These are phyloP conservation scores for Urosaurus nigricauda DNA, from an alignment of 2,797 vertebrate species.

Conservation along the genomic window DNA sequence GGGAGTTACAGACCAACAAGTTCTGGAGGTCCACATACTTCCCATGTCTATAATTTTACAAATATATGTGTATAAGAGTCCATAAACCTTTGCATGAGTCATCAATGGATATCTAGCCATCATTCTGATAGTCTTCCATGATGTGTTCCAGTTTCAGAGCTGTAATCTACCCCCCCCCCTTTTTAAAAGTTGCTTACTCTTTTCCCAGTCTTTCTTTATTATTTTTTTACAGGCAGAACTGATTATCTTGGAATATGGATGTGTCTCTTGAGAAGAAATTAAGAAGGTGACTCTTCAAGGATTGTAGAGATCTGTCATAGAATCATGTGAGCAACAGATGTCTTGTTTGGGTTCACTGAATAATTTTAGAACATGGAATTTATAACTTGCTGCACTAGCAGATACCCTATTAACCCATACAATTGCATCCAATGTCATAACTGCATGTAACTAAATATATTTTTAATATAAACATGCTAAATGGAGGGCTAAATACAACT, in stretches of 20 bases:
- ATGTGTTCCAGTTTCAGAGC: neutral
- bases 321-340: neutral
- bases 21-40: neutral
- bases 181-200: neutral
- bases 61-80: neutral
- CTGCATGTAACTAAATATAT: conserved; percentile 31
- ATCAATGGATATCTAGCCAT: neutral
- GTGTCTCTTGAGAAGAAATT: neutral
- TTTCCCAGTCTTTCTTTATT: neutral
- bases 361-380: conserved; percentile 11
- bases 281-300: conserved; percentile 9
- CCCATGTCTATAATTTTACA: neutral
- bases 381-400: conserved; percentile 31
- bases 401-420: neutral
- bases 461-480: neutral
- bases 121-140: neutral
- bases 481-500: neutral
- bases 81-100: neutral
- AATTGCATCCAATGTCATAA: conserved; percentile 22
- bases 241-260: conserved; percentile 5
- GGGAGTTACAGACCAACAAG: neutral
- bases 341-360: conserved; percentile 33
- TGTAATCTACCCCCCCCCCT: neutral
- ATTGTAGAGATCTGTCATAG: neutral
- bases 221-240: conserved; percentile 24